Conservation (phyloP, 2,797 vertebrate species). For the Enteromius paludinosus region DNA sequence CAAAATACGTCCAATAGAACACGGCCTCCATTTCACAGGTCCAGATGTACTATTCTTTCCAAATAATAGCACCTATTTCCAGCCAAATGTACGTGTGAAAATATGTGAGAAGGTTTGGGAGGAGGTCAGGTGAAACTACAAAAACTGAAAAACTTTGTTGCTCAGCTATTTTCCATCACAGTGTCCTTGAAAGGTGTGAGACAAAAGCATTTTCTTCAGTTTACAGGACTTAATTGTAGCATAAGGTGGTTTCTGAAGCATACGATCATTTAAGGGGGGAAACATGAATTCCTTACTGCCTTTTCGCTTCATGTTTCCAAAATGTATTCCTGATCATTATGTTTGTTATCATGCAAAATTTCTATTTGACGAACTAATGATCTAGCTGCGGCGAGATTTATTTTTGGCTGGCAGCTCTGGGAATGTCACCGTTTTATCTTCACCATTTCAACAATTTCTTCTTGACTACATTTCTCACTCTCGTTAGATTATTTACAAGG, state of each 20-base stretch:
- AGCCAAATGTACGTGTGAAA: constrained; percentile 54
- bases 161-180: background rate
- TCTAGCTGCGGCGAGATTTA: constrained; percentile 13
- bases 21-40: constrained; percentile 44
- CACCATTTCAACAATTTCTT: constrained; percentile 25
- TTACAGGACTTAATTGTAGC: background rate
- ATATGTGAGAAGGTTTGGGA: constrained; percentile 28
- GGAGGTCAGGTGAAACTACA: constrained; percentile 28
- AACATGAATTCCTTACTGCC: background rate
- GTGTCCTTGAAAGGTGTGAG: constrained; percentile 39
- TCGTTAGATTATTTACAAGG: constrained; percentile 38
- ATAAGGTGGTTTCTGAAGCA: background rate
- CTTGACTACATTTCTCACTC: constrained; percentile 31
- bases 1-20: constrained; percentile 39
- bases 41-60: constrained; percentile 24
- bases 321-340: background rate
- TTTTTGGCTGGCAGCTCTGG: constrained; percentile 8
- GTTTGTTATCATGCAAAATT: background rate
- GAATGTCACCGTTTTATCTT: constrained; percentile 32
- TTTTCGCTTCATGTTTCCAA: constrained; percentile 2
- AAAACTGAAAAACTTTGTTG: constrained; percentile 8
- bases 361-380: constrained; percentile 36
- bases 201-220: background rate
- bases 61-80: constrained; percentile 53
- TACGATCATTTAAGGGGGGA: background rate